Percentiles rank a stretch among this genome's conserved stretches.
Evolutionary conservation across 1,140 invertebrate species (phyloP).

Genomic region (Penaeus chinensis): DNA sequence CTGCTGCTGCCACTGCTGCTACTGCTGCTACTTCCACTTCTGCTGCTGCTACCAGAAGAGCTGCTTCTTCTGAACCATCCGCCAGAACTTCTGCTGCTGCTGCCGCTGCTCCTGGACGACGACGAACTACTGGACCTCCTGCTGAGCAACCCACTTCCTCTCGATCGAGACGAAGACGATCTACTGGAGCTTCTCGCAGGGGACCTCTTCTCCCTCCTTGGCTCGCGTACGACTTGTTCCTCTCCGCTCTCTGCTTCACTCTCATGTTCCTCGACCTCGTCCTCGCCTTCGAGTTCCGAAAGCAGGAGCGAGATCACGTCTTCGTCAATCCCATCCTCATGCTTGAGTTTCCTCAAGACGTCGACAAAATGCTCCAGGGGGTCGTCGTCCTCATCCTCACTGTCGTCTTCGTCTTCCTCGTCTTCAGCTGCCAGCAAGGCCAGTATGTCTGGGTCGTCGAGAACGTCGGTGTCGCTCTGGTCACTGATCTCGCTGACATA

Average conservation of each 20-base stretch:
- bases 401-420: neutral
- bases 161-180: no score
- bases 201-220: neutral
- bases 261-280: neutral
- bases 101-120: neutral
- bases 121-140: no score
- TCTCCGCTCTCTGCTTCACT: neutral
- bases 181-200: no score
- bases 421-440: neutral
- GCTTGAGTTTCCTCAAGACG: no score
- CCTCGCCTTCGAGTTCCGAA: neutral
- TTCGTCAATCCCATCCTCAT: neutral
- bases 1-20: constrained; percentile 28
- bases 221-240: neutral
- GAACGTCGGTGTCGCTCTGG: neutral
- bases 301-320: neutral
- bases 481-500: neutral
- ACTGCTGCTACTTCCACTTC: constrained; percentile 29
- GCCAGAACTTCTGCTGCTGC: neutral
- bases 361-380: neutral
- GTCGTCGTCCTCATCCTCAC: neutral
- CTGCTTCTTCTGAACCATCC: neutral
- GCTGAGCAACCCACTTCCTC: no score
- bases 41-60: neutral
- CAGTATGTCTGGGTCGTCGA: neutral